Evolutionary conservation across 1,140 invertebrate genomes (phyloP), one percentile per base, ranked within the genome.

Genomic region (Meloidogyne floridensis): DNA sequence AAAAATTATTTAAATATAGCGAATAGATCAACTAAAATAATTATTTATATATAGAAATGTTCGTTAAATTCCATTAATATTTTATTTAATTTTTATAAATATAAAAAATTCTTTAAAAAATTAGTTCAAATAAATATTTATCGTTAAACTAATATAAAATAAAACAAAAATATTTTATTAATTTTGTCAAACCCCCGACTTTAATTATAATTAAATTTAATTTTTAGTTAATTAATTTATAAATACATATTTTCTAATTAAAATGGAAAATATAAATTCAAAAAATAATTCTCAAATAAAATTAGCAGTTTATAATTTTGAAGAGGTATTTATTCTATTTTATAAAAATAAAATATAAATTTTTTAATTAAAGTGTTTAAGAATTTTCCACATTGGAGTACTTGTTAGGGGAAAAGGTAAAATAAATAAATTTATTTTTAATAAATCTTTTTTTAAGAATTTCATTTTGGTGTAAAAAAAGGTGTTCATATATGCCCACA

Each of bases 381-480:
- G 5, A 6, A 65, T 65, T n/a, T 65, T 65, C 5, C 59, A 65
- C n/a, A 65, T 65, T 65, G 59, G 59, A n/a, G n/a, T 65, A 65
- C 59, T 65, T 65, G 59, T 65, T 0, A 7, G n/a, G 1, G 59
- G n/a, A 5, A 65, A 65, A n/a, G 59, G 59, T 65, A 65, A 65
- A 59, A n/a, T 65, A n/a, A n/a, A 0, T 65, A n/a, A 65, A 65
- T 65, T 65, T n/a, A 59, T n/a, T n/a, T 65, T 65, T 5, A 65
- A n/a, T 5, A 59, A 47, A 47, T 47, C 2, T 7, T 32, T 74
- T 18, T 18, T 73, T 13, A 9, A 74, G 72, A 74, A 54, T 74
- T 74, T 15, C 72, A 74, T 74, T 74, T 74, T 74, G 72, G 72
- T 7, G 18, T 74, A 15, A 74, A 54, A 47, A 15, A 32, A n/a